Evolutionary conservation across 2,888 invertebrate genomes (phyloP).

Genomic region (Sesamia inferens): DNA sequence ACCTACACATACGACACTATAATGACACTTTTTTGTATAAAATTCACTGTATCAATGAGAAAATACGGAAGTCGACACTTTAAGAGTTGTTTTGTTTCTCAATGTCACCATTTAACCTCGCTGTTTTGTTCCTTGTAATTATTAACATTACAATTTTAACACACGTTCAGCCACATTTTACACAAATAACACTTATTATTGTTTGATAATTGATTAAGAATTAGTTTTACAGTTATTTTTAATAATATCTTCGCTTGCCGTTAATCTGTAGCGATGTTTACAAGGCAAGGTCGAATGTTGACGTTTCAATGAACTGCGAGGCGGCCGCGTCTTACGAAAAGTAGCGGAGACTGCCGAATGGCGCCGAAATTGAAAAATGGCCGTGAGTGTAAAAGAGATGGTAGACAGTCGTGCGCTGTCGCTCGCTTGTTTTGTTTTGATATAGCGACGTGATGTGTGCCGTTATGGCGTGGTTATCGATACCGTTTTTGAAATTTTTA

Average conservation of each 20-base stretch:
- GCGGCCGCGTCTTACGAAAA: conserved; percentile 20
- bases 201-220: not conserved
- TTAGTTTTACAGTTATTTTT: not conserved
- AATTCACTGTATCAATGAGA: conserved; percentile 22
- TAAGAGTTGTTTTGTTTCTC: conserved; percentile 8
- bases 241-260: too few relatives aligned
- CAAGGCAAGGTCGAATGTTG: conserved; percentile 40
- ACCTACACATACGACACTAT: not conserved
- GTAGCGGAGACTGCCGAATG: conserved; percentile 27
- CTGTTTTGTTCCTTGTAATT: conserved; percentile 27
- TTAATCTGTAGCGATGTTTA: conserved; percentile 23
- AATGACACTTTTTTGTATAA: conserved; percentile 9
- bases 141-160: conserved; percentile 14
- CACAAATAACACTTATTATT: not conserved
- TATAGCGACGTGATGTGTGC: conserved; percentile 11
- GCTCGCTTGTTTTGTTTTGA: conserved; percentile 36
- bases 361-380: conserved; percentile 8
- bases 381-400: conserved; percentile 36
- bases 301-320: conserved; percentile 38
- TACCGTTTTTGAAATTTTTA: not conserved
- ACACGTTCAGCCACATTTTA: not conserved
- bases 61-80: conserved; percentile 28
- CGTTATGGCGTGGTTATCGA: not conserved
- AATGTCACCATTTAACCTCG: conserved; percentile 39
- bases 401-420: conserved; percentile 13